phyloP scores from a whole-genome alignment of 2,797 vertebrate species.

The Phoxinus dragarum region DNA sequence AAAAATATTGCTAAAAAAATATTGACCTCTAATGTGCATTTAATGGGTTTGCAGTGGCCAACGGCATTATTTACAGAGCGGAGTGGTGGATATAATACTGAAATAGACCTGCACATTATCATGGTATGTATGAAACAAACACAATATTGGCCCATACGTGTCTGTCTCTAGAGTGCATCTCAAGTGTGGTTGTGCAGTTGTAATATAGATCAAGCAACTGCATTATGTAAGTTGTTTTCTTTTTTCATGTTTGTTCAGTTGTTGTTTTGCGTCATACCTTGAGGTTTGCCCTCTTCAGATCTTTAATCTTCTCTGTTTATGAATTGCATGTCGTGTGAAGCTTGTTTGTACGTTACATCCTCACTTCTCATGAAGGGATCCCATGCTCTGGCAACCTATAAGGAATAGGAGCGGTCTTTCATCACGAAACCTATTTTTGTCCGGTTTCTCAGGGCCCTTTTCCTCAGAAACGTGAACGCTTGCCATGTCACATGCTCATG shows the following conservation, averaged over 20 bases:
- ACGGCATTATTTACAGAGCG: too few species aligned
- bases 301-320: not conserved
- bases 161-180: slow-evolving; percentile 6
- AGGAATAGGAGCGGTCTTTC: slow-evolving; percentile 12
- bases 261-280: slow-evolving; percentile 21
- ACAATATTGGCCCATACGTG: not conserved
- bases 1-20: too few species aligned
- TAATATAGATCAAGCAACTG: slow-evolving; percentile 4
- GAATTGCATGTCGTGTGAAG: not conserved
- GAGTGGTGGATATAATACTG: not conserved
- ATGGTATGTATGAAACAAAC: not conserved
- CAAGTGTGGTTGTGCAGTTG: slow-evolving; percentile 6
- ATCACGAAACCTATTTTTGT: slow-evolving; percentile 10
- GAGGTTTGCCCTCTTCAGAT: slow-evolving; percentile 8
- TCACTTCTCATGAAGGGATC: slow-evolving; percentile 16
- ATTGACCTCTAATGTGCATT: too few species aligned
- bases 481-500: not conserved
- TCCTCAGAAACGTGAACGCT: not conserved
- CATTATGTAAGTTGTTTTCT: slow-evolving; percentile 21
- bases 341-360: slow-evolving; percentile 1
- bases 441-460: slow-evolving; percentile 19
- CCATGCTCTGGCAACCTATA: slow-evolving; percentile 3
- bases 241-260: slow-evolving; percentile 29
- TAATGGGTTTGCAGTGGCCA: too few species aligned
- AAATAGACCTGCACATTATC: not conserved